phyloP scores from a whole-genome alignment of 2,888 invertebrate species.

The Eilema depressum region DNA sequence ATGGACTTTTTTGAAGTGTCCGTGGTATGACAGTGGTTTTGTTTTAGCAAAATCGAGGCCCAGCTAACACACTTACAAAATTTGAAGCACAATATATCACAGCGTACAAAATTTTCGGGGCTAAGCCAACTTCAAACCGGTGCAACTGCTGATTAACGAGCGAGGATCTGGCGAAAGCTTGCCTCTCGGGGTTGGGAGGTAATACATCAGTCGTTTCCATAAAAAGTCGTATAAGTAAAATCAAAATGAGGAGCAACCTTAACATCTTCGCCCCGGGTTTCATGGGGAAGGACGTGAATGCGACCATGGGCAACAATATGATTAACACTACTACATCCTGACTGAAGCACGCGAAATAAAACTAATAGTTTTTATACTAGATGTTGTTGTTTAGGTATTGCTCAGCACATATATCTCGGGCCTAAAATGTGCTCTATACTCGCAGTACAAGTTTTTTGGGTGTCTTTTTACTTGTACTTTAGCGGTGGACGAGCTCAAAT shows the following conservation, averaged over 20 bases:
- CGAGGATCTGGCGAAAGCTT: background rate
- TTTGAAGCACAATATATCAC: background rate
- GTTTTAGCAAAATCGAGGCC: too few relatives aligned
- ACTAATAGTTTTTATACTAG: too few relatives aligned
- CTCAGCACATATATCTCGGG: too few relatives aligned
- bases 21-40: too few relatives aligned
- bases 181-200: background rate
- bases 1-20: too few relatives aligned
- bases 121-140: background rate
- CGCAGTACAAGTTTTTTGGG: too few relatives aligned
- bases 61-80: background rate
- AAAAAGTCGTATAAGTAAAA: background rate
- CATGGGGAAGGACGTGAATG: background rate
- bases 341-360: too few relatives aligned
- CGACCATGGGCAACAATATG: background rate
- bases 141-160: background rate
- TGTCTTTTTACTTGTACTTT: too few relatives aligned
- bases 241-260: background rate
- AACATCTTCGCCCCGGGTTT: background rate
- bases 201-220: background rate
- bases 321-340: background rate
- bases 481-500: too few relatives aligned
- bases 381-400: too few relatives aligned
- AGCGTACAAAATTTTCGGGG: background rate
- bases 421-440: too few relatives aligned